phyloP scores from a whole-genome alignment of 2,888 invertebrate species.

The Tipula vernalis region DNA sequence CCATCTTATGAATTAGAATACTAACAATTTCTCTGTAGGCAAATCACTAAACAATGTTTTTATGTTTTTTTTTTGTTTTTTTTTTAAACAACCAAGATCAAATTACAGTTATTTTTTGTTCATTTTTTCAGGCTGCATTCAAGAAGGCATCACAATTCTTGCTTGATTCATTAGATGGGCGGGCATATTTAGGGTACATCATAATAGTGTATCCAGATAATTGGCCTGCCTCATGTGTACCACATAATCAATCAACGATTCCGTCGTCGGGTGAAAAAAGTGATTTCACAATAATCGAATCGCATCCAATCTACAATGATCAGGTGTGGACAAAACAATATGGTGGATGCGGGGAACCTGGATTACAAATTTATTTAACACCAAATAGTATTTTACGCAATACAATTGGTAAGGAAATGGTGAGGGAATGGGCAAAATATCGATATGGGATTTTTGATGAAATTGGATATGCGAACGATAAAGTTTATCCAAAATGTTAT shows the following conservation, averaged over 20 bases:
- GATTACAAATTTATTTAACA: constrained; percentile 44
- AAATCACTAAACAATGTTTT: neutral
- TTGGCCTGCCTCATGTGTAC: constrained; percentile 43
- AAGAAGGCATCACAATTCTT: constrained; percentile 41
- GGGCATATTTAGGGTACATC: constrained; percentile 43
- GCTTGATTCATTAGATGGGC: constrained; percentile 42
- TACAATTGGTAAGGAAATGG: constrained; percentile 35
- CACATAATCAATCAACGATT: constrained; percentile 26
- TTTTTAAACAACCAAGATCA: too few species aligned
- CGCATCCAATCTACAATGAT: constrained; percentile 40
- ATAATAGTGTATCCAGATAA: constrained; percentile 45
- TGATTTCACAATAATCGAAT: constrained; percentile 40
- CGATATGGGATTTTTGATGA: constrained; percentile 58
- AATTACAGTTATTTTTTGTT: neutral
- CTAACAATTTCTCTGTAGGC: too few species aligned
- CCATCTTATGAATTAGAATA: too few species aligned
- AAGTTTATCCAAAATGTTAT: constrained; percentile 45
- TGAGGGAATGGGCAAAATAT: constrained; percentile 52
- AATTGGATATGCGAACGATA: constrained; percentile 44
- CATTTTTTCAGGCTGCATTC: constrained; percentile 15
- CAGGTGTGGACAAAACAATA: constrained; percentile 49
- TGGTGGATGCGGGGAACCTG: constrained; percentile 42
- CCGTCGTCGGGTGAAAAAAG: constrained; percentile 39
- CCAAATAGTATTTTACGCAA: constrained; percentile 29
- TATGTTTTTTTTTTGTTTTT: too few species aligned